Evolutionary conservation across 2,888 invertebrate species (phyloP).

Genomic region (Oeneis ivallda): DNA sequence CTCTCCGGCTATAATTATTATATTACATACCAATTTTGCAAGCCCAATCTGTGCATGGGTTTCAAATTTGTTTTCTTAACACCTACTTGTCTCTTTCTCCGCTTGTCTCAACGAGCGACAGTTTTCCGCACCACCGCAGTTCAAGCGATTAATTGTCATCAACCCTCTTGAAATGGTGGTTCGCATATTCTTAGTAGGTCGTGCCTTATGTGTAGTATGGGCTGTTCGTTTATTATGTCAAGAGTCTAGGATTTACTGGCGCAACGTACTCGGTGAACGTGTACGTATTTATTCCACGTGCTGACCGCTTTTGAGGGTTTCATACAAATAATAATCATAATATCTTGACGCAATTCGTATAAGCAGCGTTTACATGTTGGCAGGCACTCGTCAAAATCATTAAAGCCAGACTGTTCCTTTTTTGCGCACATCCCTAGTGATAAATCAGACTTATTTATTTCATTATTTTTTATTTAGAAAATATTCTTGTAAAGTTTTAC

Average conservation of each 20-base stretch:
- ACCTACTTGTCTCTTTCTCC: slow-evolving; percentile 44
- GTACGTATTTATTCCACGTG: too few relatives aligned
- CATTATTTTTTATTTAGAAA: too few relatives aligned
- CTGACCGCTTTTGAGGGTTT: too few relatives aligned
- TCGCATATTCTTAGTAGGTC: slow-evolving; percentile 32
- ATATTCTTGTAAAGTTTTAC: neutral
- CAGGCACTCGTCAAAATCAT: too few relatives aligned
- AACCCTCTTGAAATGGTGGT: slow-evolving; percentile 82
- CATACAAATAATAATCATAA: too few relatives aligned
- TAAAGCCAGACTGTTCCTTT: neutral
- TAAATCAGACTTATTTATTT: neutral
- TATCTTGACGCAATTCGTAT: too few relatives aligned
- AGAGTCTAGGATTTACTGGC: too few relatives aligned
- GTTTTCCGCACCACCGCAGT: slow-evolving; percentile 48
- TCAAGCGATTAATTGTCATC: slow-evolving; percentile 61
- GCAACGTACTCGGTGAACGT: too few relatives aligned
- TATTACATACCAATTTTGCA: slow-evolving; percentile 54
- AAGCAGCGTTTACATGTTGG: too few relatives aligned
- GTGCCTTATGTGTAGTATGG: neutral
- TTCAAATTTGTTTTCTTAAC: slow-evolving; percentile 49
- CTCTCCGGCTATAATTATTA: slow-evolving; percentile 17
- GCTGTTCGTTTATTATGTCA: slow-evolving; percentile 15
- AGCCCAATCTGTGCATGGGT: slow-evolving; percentile 75
- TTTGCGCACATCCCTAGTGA: neutral
- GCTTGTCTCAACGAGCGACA: slow-evolving; percentile 50